phyloP scores from a whole-genome alignment of 1,140 invertebrate species.

The Penaeus chinensis region DNA sequence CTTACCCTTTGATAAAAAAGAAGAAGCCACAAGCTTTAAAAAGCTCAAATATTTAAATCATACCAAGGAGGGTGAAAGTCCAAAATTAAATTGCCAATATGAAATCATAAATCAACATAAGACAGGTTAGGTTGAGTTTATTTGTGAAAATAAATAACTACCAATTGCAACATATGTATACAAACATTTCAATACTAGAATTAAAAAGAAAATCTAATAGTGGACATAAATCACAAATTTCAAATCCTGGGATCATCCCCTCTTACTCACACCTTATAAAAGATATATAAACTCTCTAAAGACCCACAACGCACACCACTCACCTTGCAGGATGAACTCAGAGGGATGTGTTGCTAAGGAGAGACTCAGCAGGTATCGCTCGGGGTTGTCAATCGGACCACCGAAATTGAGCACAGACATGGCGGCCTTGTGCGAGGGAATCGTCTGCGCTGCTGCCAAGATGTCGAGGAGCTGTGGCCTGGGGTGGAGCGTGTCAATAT shows the following conservation, averaged over 20 bases:
- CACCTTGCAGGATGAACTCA: slow-evolving; percentile 74
- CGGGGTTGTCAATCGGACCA: slow-evolving; percentile 73
- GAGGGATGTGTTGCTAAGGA: slow-evolving; percentile 76
- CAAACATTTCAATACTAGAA: too few relatives aligned
- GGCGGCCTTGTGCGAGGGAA: slow-evolving; percentile 76
- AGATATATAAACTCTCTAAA: background rate
- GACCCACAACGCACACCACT: slow-evolving; percentile 7
- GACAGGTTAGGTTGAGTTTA: too few relatives aligned
- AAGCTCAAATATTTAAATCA: too few relatives aligned
- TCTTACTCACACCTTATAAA: background rate
- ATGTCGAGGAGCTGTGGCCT: slow-evolving; percentile 78
- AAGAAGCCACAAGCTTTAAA: background rate
- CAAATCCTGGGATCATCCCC: too few relatives aligned
- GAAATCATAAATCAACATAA: too few relatives aligned
- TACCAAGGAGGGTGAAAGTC: too few relatives aligned
- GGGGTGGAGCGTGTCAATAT: slow-evolving; percentile 43
- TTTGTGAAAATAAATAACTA: too few relatives aligned
- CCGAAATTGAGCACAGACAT: slow-evolving; percentile 75
- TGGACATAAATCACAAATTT: background rate
- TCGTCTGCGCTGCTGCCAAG: slow-evolving; percentile 77
- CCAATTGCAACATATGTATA: too few relatives aligned
- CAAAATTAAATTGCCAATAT: too few relatives aligned
- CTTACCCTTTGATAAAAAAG: background rate
- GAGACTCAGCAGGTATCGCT: slow-evolving; percentile 80
- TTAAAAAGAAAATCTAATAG: too few relatives aligned